Evolutionary conservation across 2,797 vertebrate species (phyloP).

Genomic region (Scolopax rusticola): DNA sequence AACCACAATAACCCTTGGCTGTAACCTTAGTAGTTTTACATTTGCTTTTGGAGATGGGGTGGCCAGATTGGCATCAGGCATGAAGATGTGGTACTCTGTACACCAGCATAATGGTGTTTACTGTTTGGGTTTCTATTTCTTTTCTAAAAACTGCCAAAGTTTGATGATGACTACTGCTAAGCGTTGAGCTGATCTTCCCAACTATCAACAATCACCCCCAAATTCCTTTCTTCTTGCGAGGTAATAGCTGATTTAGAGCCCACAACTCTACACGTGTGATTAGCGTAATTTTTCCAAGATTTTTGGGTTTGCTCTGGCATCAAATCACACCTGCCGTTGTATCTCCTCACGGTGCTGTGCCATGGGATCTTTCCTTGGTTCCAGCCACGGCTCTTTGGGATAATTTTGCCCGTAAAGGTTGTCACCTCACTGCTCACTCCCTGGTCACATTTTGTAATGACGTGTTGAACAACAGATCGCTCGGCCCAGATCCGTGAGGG

Average conservation of each 20-base stretch:
- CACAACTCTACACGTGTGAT: fast-evolving
- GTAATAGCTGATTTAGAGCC: not conserved
- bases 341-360: fast-evolving
- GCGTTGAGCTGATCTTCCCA: not conserved
- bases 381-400: not conserved
- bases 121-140: not conserved
- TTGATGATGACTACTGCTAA: not conserved
- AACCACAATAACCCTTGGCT: not conserved
- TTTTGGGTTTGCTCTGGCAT: not conserved
- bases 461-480: not conserved
- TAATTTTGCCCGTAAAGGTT: not conserved
- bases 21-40: not conserved
- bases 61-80: not conserved
- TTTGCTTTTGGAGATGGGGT: not conserved
- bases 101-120: not conserved
- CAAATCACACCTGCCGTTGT: not conserved
- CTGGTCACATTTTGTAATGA: not conserved
- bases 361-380: not conserved
- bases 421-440: not conserved
- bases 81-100: not conserved
- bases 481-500: not conserved
- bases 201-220: not conserved
- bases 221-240: not conserved
- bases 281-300: not conserved
- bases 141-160: not conserved